Base-by-base conservation (phyloP, 2,888 invertebrate genomes). In the Caenorhabditis panamensis region DNA sequence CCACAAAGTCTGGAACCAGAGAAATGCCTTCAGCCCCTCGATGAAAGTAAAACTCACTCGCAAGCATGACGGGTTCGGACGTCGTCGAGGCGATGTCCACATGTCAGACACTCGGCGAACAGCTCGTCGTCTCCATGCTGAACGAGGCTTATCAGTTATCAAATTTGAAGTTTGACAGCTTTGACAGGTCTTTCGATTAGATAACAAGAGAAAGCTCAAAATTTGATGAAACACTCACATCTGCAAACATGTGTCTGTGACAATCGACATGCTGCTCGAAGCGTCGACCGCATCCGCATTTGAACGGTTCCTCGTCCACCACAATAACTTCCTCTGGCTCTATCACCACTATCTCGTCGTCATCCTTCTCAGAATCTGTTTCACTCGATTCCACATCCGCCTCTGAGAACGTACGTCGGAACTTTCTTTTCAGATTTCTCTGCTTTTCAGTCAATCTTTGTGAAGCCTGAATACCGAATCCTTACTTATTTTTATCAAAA, bases 191-290 rank as follows among this genome's bases (percentile, higher is more conserved):
- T 22, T 22, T 8, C 9, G 51, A 53, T 53, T 24, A 53, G 51
- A 24, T 36, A 36, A 36, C 36, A 11, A 8, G 5, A 36, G 18
- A 54, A 67, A 44, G n/a, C n/a, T n/a, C n/a, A n/a, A n/a, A 16
- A 6, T 31, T 9, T 31, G 31, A 31, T 31, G 8, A 26, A 44
- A 26, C 6, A 49, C 51, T 20, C 18, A 78, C 78, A 44, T 72
- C 44, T 22, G 53, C 53, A 8, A 54, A 44, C 20, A 79, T 58
- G 56, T 79, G 79, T 22, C 37, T 31, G 58, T 79, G 79, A 36
- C 79, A 79, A 3, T 79, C 72, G 0, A 2, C 16, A 37, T 79
- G 79, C 6, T 41, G n/a, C 0, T 41, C 28, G 9, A 58, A 68
- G 13, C 22, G 5, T 22, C 20, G 24, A 31, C 72, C 61, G 58